phyloP scores from a whole-genome alignment of 2,113 vertebrate species.

The Clupea harengus region DNA sequence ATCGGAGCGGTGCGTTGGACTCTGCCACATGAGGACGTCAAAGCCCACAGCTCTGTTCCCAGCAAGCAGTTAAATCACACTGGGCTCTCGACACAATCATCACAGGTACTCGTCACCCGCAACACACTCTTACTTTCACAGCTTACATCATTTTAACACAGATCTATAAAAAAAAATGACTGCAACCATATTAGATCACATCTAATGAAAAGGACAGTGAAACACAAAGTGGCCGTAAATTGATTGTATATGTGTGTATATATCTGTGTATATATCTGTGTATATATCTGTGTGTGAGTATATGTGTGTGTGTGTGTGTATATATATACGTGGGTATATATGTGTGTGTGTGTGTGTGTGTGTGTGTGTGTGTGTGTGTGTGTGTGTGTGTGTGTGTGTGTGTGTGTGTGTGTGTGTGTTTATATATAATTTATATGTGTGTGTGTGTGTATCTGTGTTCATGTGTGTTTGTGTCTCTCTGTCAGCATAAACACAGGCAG shows the following conservation, averaged over 20 bases:
- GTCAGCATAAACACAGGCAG: slow-evolving; percentile 54
- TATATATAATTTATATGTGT: neutral
- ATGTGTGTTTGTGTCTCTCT: neutral
- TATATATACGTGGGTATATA: too few relatives aligned
- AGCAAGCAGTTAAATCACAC: slow-evolving; percentile 33
- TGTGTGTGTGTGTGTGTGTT: too few relatives aligned
- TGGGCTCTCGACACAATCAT: slow-evolving; percentile 16
- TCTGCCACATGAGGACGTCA: slow-evolving; percentile 52
- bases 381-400: too few relatives aligned
- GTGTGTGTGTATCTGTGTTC: neutral
- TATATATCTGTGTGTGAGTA: too few relatives aligned
- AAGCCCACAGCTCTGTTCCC: slow-evolving; percentile 67
- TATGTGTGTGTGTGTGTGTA: too few relatives aligned
- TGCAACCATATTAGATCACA: neutral
- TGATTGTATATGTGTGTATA: too few relatives aligned
- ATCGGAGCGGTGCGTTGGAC: slow-evolving; percentile 67
- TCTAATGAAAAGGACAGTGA: neutral
- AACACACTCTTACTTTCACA: neutral
- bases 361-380: too few relatives aligned
- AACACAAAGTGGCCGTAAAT: too few relatives aligned
- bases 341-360: too few relatives aligned
- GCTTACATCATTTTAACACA: neutral
- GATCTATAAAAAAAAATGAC: neutral
- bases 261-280: too few relatives aligned
- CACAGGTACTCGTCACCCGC: slow-evolving; percentile 54